Evolutionary conservation across 1,140 invertebrate species (phyloP).

Genomic region (Listronotus oregonensis): DNA sequence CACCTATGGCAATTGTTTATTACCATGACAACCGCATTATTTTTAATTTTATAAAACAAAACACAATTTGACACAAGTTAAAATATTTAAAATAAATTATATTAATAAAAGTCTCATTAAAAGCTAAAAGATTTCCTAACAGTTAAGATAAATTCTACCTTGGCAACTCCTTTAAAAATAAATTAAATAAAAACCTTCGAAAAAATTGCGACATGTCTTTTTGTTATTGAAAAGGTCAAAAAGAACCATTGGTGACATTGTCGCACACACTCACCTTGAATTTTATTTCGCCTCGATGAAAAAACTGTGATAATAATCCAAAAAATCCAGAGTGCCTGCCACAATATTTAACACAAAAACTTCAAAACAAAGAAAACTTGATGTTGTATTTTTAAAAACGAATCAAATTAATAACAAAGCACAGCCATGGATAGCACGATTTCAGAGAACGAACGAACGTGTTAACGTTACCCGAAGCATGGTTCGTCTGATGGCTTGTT

Average conservation of each 20-base stretch:
- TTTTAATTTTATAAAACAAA: too few species aligned
- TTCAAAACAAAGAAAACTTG: constrained; percentile 8
- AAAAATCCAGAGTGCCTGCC: constrained; percentile 6
- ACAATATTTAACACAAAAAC: constrained; percentile 7
- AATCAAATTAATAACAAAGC: constrained; percentile 27
- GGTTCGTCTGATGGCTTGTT: constrained; percentile 21
- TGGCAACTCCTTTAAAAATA: constrained; percentile 9
- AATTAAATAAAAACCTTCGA: constrained; percentile 25
- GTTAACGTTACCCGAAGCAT: constrained; percentile 10
- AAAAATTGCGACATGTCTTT: constrained; percentile 28
- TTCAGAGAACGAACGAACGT: constrained; percentile 19
- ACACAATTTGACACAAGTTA: too few species aligned
- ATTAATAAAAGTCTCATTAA: too few species aligned
- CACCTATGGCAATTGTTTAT: too few species aligned
- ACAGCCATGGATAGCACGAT: constrained; percentile 33
- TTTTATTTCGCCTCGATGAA: constrained; percentile 11
- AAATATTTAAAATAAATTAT: too few species aligned
- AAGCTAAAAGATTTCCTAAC: not conserved
- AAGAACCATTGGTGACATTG: constrained; percentile 37
- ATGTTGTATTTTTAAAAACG: constrained; percentile 10
- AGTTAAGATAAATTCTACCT: not conserved
- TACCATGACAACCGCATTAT: too few species aligned
- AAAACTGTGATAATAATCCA: constrained; percentile 24
- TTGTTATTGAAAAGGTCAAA: constrained; percentile 34
- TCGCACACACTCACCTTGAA: constrained; percentile 34